Conservation (phyloP, 92 coral and sea anemone species). For the Epizoanthus stellaris region DNA sequence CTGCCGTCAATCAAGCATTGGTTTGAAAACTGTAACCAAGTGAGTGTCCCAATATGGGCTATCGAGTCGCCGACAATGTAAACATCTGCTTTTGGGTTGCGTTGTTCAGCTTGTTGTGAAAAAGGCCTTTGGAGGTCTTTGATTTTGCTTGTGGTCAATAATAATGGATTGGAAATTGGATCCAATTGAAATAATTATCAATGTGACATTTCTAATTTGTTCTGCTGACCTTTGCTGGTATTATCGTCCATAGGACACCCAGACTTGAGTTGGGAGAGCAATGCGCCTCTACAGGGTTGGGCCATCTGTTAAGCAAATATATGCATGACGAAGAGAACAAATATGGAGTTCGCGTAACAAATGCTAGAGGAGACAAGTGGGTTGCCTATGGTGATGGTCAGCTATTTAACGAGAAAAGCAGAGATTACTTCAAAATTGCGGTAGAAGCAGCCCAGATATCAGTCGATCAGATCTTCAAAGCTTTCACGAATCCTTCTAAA, state of each 20-base stretch:
- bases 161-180: too few relatives aligned
- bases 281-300: conserved; percentile 38
- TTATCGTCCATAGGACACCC: conserved; percentile 56
- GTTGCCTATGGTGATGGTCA: conserved; percentile 78
- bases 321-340: too few relatives aligned
- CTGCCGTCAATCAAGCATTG: too few relatives aligned
- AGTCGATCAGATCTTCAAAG: too few relatives aligned
- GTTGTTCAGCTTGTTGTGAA: too few relatives aligned
- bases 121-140: too few relatives aligned
- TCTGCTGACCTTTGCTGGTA: neutral
- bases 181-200: too few relatives aligned
- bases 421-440: conserved; percentile 39
- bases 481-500: conserved; percentile 47
- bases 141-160: too few relatives aligned
- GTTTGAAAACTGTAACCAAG: too few relatives aligned
- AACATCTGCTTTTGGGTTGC: too few relatives aligned
- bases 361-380: conserved; percentile 74
- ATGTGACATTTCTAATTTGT: neutral
- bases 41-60: too few relatives aligned
- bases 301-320: conserved; percentile 68
- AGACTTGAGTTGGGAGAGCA: conserved; percentile 55
- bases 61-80: too few relatives aligned
- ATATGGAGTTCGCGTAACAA: conserved; percentile 74
- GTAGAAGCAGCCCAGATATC: conserved; percentile 58
- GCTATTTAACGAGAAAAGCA: conserved; percentile 48